These are phyloP conservation scores for Exocentrus adspersus DNA, from an alignment of 2,888 invertebrate species.

Conservation along the genomic window DNA sequence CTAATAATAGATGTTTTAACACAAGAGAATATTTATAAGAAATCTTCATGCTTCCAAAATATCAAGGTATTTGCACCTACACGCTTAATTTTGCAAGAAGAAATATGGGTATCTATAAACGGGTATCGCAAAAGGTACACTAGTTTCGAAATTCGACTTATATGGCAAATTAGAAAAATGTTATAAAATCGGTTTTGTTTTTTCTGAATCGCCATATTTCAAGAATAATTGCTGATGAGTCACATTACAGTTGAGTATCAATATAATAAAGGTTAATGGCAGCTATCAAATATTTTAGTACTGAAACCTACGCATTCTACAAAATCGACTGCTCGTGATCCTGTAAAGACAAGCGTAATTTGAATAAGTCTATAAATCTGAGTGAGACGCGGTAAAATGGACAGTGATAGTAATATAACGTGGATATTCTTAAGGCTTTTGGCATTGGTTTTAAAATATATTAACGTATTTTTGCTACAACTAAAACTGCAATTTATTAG, in stretches of 20 bases:
- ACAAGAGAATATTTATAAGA: too few relatives aligned
- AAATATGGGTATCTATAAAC: too few relatives aligned
- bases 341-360: background rate
- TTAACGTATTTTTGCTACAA: too few relatives aligned
- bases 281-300: background rate
- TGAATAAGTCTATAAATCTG: background rate
- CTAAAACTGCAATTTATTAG: too few relatives aligned
- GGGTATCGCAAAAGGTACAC: too few relatives aligned
- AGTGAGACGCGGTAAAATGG: background rate
- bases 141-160: too few relatives aligned
- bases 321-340: conserved; percentile 9
- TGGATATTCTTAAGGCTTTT: background rate
- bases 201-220: background rate
- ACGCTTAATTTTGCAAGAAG: too few relatives aligned
- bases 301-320: conserved; percentile 8
- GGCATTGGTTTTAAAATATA: background rate
- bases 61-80: too few relatives aligned
- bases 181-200: background rate
- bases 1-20: too few relatives aligned
- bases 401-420: background rate
- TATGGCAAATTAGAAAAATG: background rate
- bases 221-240: background rate
- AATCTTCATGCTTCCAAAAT: too few relatives aligned
- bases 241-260: background rate
- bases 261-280: conserved; percentile 19